These are phyloP conservation scores for Pituophis catenifer DNA, from an alignment of 2,113 vertebrate genomes.

Conservation along the genomic window DNA sequence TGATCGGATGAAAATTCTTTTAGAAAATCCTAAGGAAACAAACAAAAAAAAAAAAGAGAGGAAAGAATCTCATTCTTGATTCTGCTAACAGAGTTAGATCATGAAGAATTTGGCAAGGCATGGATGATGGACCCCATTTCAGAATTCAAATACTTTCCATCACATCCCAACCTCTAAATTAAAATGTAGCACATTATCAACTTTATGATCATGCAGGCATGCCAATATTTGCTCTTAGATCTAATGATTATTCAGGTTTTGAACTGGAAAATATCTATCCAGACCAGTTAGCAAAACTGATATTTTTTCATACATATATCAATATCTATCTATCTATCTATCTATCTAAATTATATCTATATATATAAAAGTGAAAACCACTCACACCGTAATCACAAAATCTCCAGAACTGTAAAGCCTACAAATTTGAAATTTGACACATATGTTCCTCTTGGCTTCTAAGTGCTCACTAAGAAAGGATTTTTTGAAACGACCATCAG, in stretches of 20 bases:
- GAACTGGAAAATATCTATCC: neutral
- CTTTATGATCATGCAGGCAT: neutral
- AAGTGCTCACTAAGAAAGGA: too few relatives aligned
- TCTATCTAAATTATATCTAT: too few relatives aligned
- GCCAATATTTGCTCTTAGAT: neutral
- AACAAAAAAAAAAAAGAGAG: neutral
- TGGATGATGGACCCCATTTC: neutral
- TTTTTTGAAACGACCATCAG: too few relatives aligned
- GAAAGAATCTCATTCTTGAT: neutral
- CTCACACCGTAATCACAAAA: too few relatives aligned
- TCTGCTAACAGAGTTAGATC: neutral
- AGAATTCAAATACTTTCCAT: neutral
- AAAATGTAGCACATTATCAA: neutral
- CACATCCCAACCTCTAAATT: neutral
- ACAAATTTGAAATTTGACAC: too few relatives aligned
- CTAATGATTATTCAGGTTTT: neutral
- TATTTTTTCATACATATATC: too few relatives aligned
- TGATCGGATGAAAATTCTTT: constrained; percentile 78
- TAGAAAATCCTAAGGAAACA: constrained; percentile 81
- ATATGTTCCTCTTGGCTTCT: too few relatives aligned
- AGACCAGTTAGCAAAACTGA: neutral
- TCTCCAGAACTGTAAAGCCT: too few relatives aligned
- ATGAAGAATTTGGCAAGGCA: neutral
- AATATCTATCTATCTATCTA: too few relatives aligned
- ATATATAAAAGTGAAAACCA: too few relatives aligned